A percentile compares a stretch with the other conserved stretches of the same genome.
phyloP scores from a whole-genome alignment of 2,888 invertebrate species.

The Masnerella sp. region DNA sequence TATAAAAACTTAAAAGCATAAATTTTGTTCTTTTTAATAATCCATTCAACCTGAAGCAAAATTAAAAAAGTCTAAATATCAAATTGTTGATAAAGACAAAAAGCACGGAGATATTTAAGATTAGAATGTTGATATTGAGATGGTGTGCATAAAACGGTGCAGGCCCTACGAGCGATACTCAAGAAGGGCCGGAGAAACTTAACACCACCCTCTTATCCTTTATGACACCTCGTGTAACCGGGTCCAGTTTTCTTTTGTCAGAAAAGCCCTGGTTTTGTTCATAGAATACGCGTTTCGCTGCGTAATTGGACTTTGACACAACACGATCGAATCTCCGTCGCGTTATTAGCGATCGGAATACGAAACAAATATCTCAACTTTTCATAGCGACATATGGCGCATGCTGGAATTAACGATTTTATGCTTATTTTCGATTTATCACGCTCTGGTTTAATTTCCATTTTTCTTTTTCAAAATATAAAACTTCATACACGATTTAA shows the following conservation, averaged over 20 bases:
- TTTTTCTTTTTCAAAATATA: too few species aligned
- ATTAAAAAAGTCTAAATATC: too few species aligned
- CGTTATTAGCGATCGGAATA: conserved; percentile 26
- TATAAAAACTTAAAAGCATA: too few species aligned
- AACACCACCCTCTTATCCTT: conserved; percentile 43
- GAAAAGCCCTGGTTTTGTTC: conserved; percentile 13
- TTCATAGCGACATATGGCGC: conserved; percentile 11
- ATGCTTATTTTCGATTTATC: conserved; percentile 12
- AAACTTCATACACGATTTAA: too few species aligned
- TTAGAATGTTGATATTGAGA: conserved; percentile 51
- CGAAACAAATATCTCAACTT: conserved; percentile 21
- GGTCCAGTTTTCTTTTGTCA: conserved; percentile 36
- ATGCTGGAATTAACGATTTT: conserved; percentile 19
- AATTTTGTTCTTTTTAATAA: too few species aligned
- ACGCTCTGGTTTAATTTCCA: too few species aligned
- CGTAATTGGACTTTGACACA: conserved; percentile 32
- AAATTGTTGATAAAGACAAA: too few species aligned
- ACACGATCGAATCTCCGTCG: conserved; percentile 11
- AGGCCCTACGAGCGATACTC: conserved; percentile 47
- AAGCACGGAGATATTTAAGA: too few species aligned
- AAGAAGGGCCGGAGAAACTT: conserved; percentile 51
- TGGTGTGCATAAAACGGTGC: conserved; percentile 57
- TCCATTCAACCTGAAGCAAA: too few species aligned
- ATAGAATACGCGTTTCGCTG: conserved; percentile 5
- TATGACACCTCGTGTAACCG: conserved; percentile 41